Conservation (phyloP, 2,797 vertebrate species). For the Enteromius radiatus region DNA sequence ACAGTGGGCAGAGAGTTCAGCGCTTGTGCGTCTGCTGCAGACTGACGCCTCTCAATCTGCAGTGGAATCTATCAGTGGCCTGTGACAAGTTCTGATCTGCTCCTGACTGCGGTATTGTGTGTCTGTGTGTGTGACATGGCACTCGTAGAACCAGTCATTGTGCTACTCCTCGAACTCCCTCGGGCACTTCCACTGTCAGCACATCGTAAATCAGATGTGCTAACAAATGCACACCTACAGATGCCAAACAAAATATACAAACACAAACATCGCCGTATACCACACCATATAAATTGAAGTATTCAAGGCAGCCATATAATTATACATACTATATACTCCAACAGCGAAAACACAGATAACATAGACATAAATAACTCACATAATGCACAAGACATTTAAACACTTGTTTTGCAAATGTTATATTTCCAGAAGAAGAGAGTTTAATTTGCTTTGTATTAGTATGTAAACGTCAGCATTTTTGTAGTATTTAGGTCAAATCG, state of each 20-base stretch:
- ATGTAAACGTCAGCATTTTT: not conserved
- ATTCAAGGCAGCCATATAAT: conserved; percentile 13
- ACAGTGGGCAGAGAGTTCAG: conserved; percentile 28
- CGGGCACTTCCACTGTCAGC: conserved; percentile 47
- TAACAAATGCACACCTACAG: conserved; percentile 39
- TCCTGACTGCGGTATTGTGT: conserved; percentile 22
- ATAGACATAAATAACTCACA: not conserved
- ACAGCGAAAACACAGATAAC: not conserved
- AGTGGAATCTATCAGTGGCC: conserved; percentile 56
- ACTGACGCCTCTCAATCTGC: conserved; percentile 62
- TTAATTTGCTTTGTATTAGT: not conserved
- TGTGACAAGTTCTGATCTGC: conserved; percentile 51
- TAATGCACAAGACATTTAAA: not conserved
- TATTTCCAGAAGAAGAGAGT: not conserved
- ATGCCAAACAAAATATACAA: conserved; percentile 51
- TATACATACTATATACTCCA: not conserved
- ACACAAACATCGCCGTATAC: conserved; percentile 20
- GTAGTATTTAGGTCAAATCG: not conserved
- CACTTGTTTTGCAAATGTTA: too few relatives aligned
- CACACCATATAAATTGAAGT: not conserved
- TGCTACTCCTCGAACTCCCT: conserved; percentile 33
- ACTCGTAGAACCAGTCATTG: conserved; percentile 35
- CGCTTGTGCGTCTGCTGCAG: conserved; percentile 50
- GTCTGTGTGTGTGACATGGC: conserved; percentile 12
- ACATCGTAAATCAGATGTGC: conserved; percentile 48